These are phyloP conservation scores for Portunus trituberculatus DNA, from an alignment of 1,140 invertebrate genomes.

Conservation along the genomic window DNA sequence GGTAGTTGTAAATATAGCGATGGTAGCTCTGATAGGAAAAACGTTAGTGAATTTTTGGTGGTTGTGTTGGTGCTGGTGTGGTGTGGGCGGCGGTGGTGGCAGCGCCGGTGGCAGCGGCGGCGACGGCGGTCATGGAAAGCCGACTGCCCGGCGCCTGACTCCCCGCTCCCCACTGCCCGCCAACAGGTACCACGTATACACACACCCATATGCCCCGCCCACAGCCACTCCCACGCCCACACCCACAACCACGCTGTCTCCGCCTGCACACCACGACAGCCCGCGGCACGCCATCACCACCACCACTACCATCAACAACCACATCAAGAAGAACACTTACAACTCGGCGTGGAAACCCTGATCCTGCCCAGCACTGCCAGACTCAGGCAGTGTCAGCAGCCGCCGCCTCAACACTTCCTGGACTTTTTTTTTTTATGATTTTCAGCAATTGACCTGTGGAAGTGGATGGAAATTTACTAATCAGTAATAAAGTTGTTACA, in stretches of 20 bases:
- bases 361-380: neutral
- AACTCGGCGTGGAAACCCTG: neutral
- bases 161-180: neutral
- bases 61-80: neutral
- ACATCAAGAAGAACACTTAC: neutral
- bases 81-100: neutral
- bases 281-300: neutral
- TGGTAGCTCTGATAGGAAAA: neutral
- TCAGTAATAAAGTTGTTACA: neutral
- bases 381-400: neutral
- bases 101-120: slow-evolving; percentile 1
- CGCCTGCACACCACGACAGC: neutral
- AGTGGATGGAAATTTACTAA: neutral
- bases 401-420: neutral
- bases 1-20: neutral
- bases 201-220: neutral
- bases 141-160: slow-evolving; percentile 6
- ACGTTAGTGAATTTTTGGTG: neutral
- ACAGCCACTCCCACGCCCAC: neutral
- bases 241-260: neutral
- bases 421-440: neutral
- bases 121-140: slow-evolving; percentile 7
- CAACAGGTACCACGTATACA: slow-evolving; percentile 3
- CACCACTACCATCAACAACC: neutral
- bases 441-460: neutral